These are phyloP conservation scores for Diachasmimorpha longicaudata DNA, from an alignment of 1,140 invertebrate genomes.

Conservation along the genomic window DNA sequence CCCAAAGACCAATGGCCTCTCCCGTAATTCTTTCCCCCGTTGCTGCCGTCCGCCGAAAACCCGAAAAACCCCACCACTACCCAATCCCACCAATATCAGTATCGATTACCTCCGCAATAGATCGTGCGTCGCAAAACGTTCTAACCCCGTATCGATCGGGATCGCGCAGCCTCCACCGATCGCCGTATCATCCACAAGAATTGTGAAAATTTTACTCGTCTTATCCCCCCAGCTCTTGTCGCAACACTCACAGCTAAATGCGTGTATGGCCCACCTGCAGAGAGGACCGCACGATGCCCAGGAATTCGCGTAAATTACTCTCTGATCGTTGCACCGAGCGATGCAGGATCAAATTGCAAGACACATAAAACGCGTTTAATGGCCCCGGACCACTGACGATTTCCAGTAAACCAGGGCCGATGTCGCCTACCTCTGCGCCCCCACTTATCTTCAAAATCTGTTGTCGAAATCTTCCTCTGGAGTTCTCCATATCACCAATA, in stretches of 20 bases:
- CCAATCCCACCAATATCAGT: not conserved
- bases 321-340: slow-evolving; percentile 48
- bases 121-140: not conserved
- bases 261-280: slow-evolving; percentile 35
- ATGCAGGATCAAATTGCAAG: slow-evolving; percentile 55
- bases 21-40: not conserved
- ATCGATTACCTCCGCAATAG: not conserved
- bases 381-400: slow-evolving; percentile 54
- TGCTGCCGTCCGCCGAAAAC: not conserved
- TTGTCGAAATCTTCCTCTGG: not conserved
- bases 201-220: not conserved
- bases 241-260: not conserved
- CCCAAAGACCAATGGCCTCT: not conserved
- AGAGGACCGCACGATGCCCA: slow-evolving; percentile 30
- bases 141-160: not conserved
- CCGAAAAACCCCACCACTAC: not conserved
- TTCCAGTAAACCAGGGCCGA: slow-evolving; percentile 59
- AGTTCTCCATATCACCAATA: not conserved
- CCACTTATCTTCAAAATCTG: not conserved
- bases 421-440: slow-evolving; percentile 18
- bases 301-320: slow-evolving; percentile 52
- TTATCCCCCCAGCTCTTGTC: not conserved
- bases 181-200: not conserved
- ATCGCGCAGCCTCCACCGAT: not conserved
- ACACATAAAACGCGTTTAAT: slow-evolving; percentile 61